These are phyloP conservation scores for Thryonomys swinderianus DNA, from an alignment of 2,113 vertebrate species.

Conservation along the genomic window DNA sequence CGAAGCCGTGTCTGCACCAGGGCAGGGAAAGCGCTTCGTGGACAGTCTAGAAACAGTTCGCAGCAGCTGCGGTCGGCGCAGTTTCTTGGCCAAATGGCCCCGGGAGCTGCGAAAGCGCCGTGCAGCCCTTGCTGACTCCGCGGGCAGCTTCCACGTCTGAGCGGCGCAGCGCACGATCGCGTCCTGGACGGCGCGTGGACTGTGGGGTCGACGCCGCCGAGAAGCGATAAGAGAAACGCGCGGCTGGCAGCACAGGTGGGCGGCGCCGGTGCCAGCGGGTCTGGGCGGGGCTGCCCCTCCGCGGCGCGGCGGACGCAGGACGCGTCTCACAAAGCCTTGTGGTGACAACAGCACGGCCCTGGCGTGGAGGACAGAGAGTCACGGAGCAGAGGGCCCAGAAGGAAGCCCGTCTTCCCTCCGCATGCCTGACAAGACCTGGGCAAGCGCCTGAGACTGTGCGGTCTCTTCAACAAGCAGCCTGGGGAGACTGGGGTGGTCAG, in stretches of 20 bases:
- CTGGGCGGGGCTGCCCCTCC: accelerated
- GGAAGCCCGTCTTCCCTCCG: not conserved
- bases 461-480: accelerated
- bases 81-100: not conserved
- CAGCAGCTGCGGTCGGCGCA: no score
- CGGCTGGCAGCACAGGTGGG: no score
- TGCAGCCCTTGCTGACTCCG: no score
- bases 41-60: not conserved
- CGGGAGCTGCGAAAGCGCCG: not conserved
- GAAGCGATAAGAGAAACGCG: no score
- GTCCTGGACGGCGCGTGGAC: no score
- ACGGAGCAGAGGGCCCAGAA: not conserved
- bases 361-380: not conserved
- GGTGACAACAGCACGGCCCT: no score
- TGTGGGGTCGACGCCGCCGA: no score
- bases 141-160: no score
- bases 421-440: not conserved
- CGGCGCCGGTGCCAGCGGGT: no score
- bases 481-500: not conserved
- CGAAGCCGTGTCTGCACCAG: not conserved
- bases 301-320: no score
- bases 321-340: not conserved
- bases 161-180: no score
- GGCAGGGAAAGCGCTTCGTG: no score
- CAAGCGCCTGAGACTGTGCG: not conserved